Evolutionary conservation across 2,888 invertebrate species (phyloP).

Genomic region (Blastobasis adustella): DNA sequence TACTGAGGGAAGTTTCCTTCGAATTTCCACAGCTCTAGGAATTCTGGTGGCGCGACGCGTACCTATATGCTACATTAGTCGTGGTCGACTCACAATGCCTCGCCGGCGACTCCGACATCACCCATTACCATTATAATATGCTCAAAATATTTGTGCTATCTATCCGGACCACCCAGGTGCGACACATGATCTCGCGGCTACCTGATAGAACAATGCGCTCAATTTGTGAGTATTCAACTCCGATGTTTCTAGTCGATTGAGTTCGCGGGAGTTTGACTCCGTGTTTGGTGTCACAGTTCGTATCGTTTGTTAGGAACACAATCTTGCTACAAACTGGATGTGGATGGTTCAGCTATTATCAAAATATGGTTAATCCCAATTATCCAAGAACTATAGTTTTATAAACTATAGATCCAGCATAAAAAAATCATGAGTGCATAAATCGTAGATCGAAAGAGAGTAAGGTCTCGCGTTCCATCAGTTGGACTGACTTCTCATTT

Average conservation of each 20-base stretch:
- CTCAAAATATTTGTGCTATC: conserved; percentile 65
- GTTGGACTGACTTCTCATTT: no score
- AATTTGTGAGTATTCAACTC: conserved; percentile 47
- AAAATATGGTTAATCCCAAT: no score
- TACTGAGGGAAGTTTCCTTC: no score
- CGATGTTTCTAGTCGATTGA: conserved; percentile 18
- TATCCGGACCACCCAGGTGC: conserved; percentile 63
- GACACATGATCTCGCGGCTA: conserved; percentile 59
- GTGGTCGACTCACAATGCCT: conserved; percentile 52
- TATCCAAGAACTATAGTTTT: no score
- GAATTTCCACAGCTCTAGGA: background rate
- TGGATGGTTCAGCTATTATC: no score
- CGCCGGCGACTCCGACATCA: conserved; percentile 41
- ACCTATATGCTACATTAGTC: conserved; percentile 40
- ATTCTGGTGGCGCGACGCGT: conserved; percentile 18
- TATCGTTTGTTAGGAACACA: background rate
- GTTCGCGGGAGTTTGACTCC: conserved; percentile 3
- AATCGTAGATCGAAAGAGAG: no score
- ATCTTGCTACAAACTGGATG: no score
- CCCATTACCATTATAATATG: conserved; percentile 69
- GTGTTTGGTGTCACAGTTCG: background rate
- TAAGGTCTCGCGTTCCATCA: no score
- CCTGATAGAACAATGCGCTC: conserved; percentile 58
- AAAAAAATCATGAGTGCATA: no score
- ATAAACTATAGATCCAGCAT: no score